Evolutionary conservation across 2,888 invertebrate species (phyloP), one percentile per base, ranked within the genome.

Genomic region (Cosmopolites sordidus): DNA sequence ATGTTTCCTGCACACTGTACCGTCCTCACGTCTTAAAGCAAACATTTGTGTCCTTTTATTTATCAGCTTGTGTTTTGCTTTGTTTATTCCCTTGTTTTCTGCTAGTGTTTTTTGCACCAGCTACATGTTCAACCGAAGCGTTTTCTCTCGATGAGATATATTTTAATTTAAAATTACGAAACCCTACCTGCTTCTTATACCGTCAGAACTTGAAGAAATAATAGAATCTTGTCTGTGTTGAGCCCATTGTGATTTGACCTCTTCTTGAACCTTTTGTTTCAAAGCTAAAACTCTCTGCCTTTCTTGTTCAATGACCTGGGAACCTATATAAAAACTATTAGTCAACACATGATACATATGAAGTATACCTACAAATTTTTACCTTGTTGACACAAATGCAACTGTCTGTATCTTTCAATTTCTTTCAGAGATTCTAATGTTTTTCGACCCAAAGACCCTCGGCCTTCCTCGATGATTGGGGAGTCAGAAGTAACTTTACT

Each of bases 371-470:
- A 14, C 11, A 39, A 6, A 39, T 11, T 11, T 60, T 59, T 75
- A 91, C 93, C 93, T 86, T 93, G 92, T 73, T 92, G 90, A 59
- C 89, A 91, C 68, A 94, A 78, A 79, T 92, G 86, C 62, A 88
- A 79, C 67, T 91, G 84, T 50, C 93, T 77, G 73, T 92, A 92
- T 64, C 89, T 82, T 73, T 94, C 93, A 56, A 94, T 90, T 75
- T 93, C 92, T 76, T 87, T 87, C 54, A 94, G 78, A 62, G 92
- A 92, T 64, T 91, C 91, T 61, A 90, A 80, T 1, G 92, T 89
- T 67, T 89, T 83, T 56, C 85, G 83, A 14, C 89, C 87, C 39
- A 87, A 73, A 2, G 86, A 83, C 65, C 80, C 81, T 56, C 85
- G 82, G 0, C 83, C 82, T 0, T 83, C 81, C 63, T 83, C 83